phyloP scores from a whole-genome alignment of 2,797 vertebrate genomes.

The Falco naumanni region DNA sequence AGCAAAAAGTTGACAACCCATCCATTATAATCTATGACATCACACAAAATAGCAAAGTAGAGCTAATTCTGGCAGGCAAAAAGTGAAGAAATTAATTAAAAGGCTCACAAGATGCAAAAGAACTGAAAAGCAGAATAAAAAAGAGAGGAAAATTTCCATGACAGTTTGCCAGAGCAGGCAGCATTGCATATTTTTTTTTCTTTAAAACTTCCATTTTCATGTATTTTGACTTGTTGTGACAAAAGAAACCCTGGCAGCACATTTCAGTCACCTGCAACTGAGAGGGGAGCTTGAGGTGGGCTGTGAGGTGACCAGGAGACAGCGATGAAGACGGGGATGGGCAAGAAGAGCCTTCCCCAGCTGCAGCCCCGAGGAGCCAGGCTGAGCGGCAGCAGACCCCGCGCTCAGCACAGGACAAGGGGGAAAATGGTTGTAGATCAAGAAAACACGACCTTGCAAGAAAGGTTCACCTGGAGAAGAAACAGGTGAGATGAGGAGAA shows the following conservation, averaged over 20 bases:
- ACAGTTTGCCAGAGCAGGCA: background rate
- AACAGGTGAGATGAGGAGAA: background rate
- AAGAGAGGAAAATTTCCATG: background rate
- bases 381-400: rapidly evolving
- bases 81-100: background rate
- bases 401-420: background rate
- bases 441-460: background rate
- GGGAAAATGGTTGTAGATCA: background rate
- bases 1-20: background rate
- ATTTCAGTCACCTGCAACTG: background rate
- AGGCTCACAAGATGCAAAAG: background rate
- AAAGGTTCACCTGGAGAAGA: background rate
- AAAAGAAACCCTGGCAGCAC: background rate
- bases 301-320: background rate
- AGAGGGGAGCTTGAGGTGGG: background rate
- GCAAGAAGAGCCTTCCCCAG: background rate
- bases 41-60: background rate
- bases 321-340: background rate
- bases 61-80: background rate
- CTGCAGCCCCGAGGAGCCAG: background rate
- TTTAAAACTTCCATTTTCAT: background rate
- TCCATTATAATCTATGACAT: background rate
- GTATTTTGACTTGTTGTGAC: background rate
- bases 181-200: background rate
- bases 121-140: background rate